Percentiles rank a stretch among this genome's conserved stretches.
phyloP scores from a whole-genome alignment of 2,888 invertebrate genomes.

The Caenorhabditis drosophilae region DNA sequence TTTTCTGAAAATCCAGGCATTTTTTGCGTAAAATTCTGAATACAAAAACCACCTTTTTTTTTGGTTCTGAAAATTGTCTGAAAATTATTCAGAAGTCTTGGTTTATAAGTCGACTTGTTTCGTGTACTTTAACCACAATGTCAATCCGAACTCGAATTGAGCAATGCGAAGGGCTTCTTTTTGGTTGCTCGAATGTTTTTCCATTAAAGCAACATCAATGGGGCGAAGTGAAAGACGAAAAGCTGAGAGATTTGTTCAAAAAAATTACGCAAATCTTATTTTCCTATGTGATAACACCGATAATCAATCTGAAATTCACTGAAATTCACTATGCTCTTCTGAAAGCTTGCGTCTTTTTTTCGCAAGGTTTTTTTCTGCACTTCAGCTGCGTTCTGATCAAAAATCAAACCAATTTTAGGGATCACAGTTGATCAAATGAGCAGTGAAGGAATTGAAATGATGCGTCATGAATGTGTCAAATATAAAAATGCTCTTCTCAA shows the following conservation, averaged over 20 bases:
- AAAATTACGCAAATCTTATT: constrained; percentile 31
- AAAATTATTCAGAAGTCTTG: constrained; percentile 33
- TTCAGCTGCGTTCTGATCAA: neutral
- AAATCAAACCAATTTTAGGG: neutral
- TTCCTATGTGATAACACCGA: constrained; percentile 37
- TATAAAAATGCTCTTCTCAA: constrained; percentile 31
- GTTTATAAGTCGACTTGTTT: constrained; percentile 42
- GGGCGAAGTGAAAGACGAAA: constrained; percentile 17
- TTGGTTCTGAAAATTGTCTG: too few species aligned
- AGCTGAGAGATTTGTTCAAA: constrained; percentile 17
- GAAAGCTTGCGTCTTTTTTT: constrained; percentile 44
- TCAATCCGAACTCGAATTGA: constrained; percentile 36
- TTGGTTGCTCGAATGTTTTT: constrained; percentile 45
- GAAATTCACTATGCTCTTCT: constrained; percentile 39
- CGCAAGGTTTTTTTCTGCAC: constrained; percentile 20
- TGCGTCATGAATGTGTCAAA: constrained; percentile 25
- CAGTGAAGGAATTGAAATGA: constrained; percentile 25
- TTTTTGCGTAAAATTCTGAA: too few species aligned
- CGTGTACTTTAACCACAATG: constrained; percentile 40
- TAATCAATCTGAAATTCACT: constrained; percentile 34
- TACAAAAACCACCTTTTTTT: too few species aligned
- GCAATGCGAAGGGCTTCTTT: constrained; percentile 39
- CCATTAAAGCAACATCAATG: constrained; percentile 37
- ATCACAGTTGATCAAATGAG: neutral
- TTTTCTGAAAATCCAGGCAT: too few species aligned